These are phyloP conservation scores for Drosophila buzzatii DNA, from an alignment of 2,888 invertebrate genomes.

Conservation along the genomic window DNA sequence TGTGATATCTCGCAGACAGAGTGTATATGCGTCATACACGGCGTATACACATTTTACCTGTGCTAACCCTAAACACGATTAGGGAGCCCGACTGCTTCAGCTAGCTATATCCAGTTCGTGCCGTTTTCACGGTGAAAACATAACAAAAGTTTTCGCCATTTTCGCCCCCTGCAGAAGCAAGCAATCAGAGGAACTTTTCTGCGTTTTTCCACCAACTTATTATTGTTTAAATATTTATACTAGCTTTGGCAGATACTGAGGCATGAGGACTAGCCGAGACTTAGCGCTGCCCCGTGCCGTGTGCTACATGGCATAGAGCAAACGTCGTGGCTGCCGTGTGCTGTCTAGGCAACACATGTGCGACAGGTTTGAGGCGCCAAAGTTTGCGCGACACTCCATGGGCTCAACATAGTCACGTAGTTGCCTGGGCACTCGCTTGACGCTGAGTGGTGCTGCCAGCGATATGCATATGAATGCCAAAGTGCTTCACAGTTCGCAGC, in stretches of 20 bases:
- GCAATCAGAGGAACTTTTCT: conserved; percentile 65
- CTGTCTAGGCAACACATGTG: conserved; percentile 61
- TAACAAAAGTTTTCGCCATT: conserved; percentile 75
- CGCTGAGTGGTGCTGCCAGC: conserved; percentile 46
- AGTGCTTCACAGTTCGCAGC: conserved; percentile 20
- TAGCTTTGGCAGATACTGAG: conserved; percentile 32
- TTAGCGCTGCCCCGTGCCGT: conserved; percentile 9
- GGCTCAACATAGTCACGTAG: conserved; percentile 76
- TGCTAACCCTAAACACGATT: conserved; percentile 39
- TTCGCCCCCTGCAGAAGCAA: conserved; percentile 18
- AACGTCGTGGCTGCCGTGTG: conserved; percentile 9
- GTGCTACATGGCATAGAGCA: conserved; percentile 1
- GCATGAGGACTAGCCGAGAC: background rate
- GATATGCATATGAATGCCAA: conserved; percentile 60
- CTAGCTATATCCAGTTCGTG: conserved; percentile 57
- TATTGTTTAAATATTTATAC: conserved; percentile 82
- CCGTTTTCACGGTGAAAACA: conserved; percentile 74
- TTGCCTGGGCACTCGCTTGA: conserved; percentile 50
- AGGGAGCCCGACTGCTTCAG: conserved; percentile 38
- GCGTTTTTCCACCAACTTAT: conserved; percentile 79
- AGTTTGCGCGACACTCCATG: conserved; percentile 51
- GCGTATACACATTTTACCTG: conserved; percentile 42
- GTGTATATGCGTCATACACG: conserved; percentile 27
- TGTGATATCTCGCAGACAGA: conserved; percentile 58
- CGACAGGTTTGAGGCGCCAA: conserved; percentile 55